A percentile compares a stretch with the other conserved stretches of the same genome.
Evolutionary conservation across 2,797 vertebrate genomes (phyloP).

Genomic region (Urophycis tenuis): DNA sequence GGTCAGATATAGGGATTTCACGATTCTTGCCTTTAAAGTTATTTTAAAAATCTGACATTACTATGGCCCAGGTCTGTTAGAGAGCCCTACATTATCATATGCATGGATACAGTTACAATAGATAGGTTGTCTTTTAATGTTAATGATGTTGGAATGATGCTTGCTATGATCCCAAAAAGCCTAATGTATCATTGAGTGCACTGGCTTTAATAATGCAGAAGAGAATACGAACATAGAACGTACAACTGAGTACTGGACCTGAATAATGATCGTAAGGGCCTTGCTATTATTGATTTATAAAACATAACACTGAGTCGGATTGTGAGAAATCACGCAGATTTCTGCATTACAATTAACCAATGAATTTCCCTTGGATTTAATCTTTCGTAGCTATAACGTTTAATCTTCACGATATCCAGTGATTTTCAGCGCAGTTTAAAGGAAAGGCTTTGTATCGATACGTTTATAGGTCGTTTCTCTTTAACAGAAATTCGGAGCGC

Average conservation of each 20-base stretch:
- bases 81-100: not conserved
- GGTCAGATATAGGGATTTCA: not conserved
- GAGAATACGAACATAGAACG: not conserved
- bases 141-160: not conserved
- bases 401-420: slow-evolving; percentile 27
- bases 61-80: not conserved
- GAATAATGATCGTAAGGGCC: not conserved
- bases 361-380: slow-evolving; percentile 11
- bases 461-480: slow-evolving; percentile 37
- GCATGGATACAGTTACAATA: not conserved
- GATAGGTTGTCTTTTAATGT: not conserved
- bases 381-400: not conserved
- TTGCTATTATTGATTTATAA: slow-evolving; percentile 9
- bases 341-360: slow-evolving; percentile 12
- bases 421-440: slow-evolving; percentile 45
- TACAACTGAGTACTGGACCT: not conserved
- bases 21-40: not conserved
- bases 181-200: not conserved
- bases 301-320: not conserved
- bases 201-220: not conserved
- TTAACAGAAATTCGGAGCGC: slow-evolving; percentile 35
- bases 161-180: not conserved
- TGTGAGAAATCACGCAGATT: slow-evolving; percentile 18
- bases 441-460: slow-evolving; percentile 48
- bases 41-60: not conserved